Evolutionary conservation across 2,113 vertebrate genomes (phyloP), one percentile per base, ranked within the genome.

Genomic region (Capreolus pygargus): DNA sequence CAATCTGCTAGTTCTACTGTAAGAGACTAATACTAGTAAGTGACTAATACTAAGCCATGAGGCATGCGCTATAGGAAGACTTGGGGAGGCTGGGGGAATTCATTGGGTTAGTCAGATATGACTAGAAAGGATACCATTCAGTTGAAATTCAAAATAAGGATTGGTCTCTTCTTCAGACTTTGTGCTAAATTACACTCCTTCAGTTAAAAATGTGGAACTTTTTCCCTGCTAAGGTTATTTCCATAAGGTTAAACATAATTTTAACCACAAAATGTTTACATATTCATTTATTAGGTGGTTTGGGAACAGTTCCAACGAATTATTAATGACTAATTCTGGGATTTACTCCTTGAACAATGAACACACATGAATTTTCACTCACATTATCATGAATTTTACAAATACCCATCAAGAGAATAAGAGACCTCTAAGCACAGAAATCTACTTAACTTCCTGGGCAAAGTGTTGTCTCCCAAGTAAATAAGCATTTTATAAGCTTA

Each of bases 111-210:
- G 45, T 81, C 36, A 91, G 17, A 64, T 54, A 86, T 86, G 54
- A 96, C 36, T 10, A 95, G 70, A 86, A 93, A 96, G 52, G 21
- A 83, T 74, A 93, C 25, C 2, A 52, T 94, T 91, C 55, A 70
- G 79, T 36, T 89, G 45, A 95, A 96, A 76, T 95, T 93, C 57
- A 90, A 92, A 96, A 50, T 76, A 93, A 95, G 39, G 16, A 50
- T 17, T 60, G 15, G 23, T 55, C 76, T 91, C 45, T 86, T 43
- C 55, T 55, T 82, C 54, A 95, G 89, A 61, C 15, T 94, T 47
- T 61, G 47, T 95, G 36, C 33, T 91, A 93, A 86, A 83, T 82
- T 60, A 91, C 4, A 76, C 13, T 83, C 6, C 60, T 43, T 91
- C 4, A 39, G 74, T 57, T 95, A 92, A 39, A 86, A 78, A 78